phyloP scores from a whole-genome alignment of 2,797 vertebrate species.

The Sparidentex hasta region DNA sequence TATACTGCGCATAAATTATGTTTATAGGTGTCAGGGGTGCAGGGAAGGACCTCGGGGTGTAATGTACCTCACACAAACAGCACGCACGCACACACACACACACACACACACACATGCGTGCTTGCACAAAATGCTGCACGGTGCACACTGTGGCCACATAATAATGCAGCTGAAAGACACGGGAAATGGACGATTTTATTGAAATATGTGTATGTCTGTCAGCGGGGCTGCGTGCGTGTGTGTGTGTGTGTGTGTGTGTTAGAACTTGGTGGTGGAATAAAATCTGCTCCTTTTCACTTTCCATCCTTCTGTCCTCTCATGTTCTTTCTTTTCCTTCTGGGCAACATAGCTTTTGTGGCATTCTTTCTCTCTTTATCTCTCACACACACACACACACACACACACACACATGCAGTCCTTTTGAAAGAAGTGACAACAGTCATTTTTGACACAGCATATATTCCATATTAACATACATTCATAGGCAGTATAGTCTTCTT shows the following conservation, averaged over 20 bases:
- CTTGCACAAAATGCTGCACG: constrained; percentile 8
- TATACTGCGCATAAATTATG: constrained; percentile 60
- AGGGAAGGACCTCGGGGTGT: constrained; percentile 56
- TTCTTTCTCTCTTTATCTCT: constrained; percentile 18
- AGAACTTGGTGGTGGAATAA: constrained; percentile 48
- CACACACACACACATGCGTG: constrained; percentile 21
- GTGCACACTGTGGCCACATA: constrained; percentile 63
- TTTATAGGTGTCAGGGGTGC: constrained; percentile 62
- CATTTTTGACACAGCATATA: constrained; percentile 86
- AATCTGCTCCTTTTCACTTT: constrained; percentile 55
- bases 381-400: constrained; percentile 31
- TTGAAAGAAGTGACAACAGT: constrained; percentile 69
- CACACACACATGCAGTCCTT: constrained; percentile 4
- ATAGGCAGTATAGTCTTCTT: constrained; percentile 88
- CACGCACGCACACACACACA: constrained; percentile 27
- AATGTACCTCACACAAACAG: constrained; percentile 58
- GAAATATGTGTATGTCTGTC: constrained; percentile 72
- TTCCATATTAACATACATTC: constrained; percentile 88
- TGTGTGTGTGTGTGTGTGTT: constrained; percentile 26
- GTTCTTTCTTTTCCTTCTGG: constrained; percentile 43
- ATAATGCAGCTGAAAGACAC: constrained; percentile 73
- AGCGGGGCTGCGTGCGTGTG: constrained; percentile 28
- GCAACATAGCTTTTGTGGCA: constrained; percentile 41
- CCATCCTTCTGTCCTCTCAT: constrained; percentile 43
- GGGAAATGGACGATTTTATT: constrained; percentile 73